A percentile compares a stretch with the other conserved stretches of the same genome.
phyloP scores from a whole-genome alignment of 1,140 invertebrate genomes.

The Trinorchestia longiramus region DNA sequence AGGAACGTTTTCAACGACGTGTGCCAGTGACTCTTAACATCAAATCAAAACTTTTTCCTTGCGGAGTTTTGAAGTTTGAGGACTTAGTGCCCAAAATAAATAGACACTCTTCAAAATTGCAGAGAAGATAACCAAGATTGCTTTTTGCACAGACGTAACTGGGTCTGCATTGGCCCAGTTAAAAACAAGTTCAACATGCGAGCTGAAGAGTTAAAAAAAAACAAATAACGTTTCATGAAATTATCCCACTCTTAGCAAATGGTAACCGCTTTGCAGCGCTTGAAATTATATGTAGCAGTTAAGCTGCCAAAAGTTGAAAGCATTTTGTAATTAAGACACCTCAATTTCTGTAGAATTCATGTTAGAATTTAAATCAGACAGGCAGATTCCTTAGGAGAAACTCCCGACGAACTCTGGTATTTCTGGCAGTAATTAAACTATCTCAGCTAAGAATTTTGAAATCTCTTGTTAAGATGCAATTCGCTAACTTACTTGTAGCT shows the following conservation, averaged over 20 bases:
- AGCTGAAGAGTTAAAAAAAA: background rate
- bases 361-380: background rate
- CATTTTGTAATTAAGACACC: background rate
- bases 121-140: background rate
- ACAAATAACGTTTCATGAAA: too few relatives aligned
- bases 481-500: conserved; percentile 7
- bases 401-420: background rate
- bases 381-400: background rate
- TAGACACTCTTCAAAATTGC: background rate
- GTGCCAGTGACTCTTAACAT: background rate
- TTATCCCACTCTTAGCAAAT: too few relatives aligned
- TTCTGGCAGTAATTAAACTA: background rate
- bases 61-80: background rate
- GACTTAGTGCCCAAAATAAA: background rate
- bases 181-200: background rate
- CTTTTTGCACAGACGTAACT: background rate
- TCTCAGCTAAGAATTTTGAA: background rate
- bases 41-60: background rate
- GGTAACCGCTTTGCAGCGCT: too few relatives aligned
- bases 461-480: background rate
- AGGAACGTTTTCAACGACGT: background rate
- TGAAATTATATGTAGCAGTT: too few relatives aligned
- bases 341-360: background rate
- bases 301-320: too few relatives aligned
- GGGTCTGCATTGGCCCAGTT: background rate